phyloP scores from a whole-genome alignment of 2,797 vertebrate species.

The Pseudochaenichthys georgianus region DNA sequence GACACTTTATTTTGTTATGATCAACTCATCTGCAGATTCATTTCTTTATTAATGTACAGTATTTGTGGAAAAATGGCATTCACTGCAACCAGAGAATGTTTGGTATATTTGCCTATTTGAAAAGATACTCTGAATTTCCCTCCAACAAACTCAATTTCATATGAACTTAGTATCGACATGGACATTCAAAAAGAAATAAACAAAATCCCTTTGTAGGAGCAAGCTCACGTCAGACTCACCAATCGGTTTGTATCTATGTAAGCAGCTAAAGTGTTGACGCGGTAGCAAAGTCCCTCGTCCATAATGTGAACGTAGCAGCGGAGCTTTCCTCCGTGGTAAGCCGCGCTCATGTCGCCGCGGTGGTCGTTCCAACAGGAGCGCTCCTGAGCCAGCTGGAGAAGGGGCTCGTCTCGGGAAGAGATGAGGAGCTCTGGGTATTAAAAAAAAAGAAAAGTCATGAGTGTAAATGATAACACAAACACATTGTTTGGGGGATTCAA shows the following conservation, averaged over 20 bases:
- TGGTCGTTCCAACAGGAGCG: slow-evolving; percentile 96
- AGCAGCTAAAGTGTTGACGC: slow-evolving; percentile 93
- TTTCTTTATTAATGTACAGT: neutral
- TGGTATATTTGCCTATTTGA: neutral
- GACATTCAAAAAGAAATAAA: neutral
- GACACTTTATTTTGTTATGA: neutral
- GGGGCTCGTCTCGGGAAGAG: slow-evolving; percentile 84
- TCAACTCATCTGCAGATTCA: neutral
- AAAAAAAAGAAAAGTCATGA: neutral
- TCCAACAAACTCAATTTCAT: neutral
- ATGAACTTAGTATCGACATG: neutral
- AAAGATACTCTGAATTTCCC: neutral
- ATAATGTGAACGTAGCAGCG: slow-evolving; percentile 97
- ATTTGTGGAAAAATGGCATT: neutral
- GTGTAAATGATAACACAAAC: neutral
- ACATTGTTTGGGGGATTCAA: neutral
- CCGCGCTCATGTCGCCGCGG: slow-evolving; percentile 91
- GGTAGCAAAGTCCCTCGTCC: slow-evolving; percentile 93
- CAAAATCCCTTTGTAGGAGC: neutral
- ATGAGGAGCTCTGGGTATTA: slow-evolving; percentile 76
- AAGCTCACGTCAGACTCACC: slow-evolving; percentile 81
- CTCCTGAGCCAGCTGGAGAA: slow-evolving; percentile 89
- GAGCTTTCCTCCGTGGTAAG: slow-evolving; percentile 90
- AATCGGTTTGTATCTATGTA: slow-evolving; percentile 97
- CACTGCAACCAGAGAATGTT: neutral